Percentiles rank a stretch among this genome's conserved stretches.
phyloP scores from a whole-genome alignment of 2,113 vertebrate genomes.

The Eurystomus gularis region DNA sequence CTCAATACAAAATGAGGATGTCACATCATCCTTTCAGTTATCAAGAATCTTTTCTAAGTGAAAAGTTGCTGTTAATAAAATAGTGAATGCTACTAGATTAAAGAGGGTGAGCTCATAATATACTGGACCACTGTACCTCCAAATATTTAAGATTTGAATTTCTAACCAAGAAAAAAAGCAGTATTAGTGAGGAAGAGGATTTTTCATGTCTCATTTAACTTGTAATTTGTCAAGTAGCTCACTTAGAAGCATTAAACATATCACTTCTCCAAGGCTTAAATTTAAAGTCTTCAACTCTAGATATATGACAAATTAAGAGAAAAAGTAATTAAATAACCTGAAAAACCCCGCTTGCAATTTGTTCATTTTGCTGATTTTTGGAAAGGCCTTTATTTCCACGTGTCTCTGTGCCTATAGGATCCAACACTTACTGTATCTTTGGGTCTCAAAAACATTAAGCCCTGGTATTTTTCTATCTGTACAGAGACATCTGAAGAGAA shows the following conservation, averaged over 20 bases:
- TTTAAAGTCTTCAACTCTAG: background rate
- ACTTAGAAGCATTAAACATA: background rate
- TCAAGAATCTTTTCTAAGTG: background rate
- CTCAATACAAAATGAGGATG: background rate
- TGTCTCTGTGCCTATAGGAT: background rate
- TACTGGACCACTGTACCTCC: background rate
- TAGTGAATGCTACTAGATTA: background rate
- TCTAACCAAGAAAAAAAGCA: background rate
- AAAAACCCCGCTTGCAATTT: accelerated
- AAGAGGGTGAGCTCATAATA: background rate
- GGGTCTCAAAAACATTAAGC: background rate
- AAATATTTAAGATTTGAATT: background rate
- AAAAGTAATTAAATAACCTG: background rate
- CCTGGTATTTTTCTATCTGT: background rate
- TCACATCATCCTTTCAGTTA: background rate
- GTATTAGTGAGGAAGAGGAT: background rate
- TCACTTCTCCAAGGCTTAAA: background rate
- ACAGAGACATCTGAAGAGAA: background rate
- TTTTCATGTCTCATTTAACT: background rate
- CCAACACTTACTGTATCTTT: background rate
- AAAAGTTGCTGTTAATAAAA: background rate
- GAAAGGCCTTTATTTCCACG: background rate
- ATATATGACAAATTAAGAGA: background rate
- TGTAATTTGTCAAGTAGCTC: background rate
- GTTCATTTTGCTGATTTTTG: background rate